These are phyloP conservation scores for Sylvia borin DNA, from an alignment of 2,797 vertebrate species.

Conservation along the genomic window DNA sequence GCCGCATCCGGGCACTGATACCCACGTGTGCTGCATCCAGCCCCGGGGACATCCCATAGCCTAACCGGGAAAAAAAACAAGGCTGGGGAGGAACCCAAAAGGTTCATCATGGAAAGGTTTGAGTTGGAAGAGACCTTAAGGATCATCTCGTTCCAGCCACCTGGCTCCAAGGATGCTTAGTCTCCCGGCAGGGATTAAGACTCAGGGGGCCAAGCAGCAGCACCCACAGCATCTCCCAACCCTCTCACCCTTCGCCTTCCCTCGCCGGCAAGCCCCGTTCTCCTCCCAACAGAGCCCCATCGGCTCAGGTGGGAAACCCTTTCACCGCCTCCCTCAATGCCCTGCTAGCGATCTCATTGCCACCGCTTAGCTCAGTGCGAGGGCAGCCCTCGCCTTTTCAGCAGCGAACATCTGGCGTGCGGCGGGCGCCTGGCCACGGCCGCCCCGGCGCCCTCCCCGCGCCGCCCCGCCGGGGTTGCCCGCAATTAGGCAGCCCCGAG, in stretches of 20 bases:
- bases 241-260: background rate
- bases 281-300: constrained; percentile 35
- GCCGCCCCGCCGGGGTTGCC: background rate
- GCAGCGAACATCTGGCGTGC: constrained; percentile 73
- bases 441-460: constrained; percentile 22
- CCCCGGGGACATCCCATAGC: background rate
- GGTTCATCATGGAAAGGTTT: background rate
- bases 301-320: constrained; percentile 69
- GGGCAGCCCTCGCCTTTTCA: constrained; percentile 68
- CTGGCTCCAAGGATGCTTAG: background rate
- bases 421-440: constrained; percentile 45
- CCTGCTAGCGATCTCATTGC: constrained; percentile 73
- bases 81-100: background rate
- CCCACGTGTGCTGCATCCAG: background rate
- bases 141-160: background rate
- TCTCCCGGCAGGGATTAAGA: background rate
- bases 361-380: constrained; percentile 71
- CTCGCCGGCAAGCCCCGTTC: background rate
- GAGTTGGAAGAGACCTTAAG: background rate
- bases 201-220: background rate
- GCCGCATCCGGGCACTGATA: background rate
- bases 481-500: background rate
- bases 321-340: constrained; percentile 68
- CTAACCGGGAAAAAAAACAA: background rate
- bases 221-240: background rate